phyloP scores from a whole-genome alignment of 2,797 vertebrate genomes.

The Cryptoprocta ferox region DNA sequence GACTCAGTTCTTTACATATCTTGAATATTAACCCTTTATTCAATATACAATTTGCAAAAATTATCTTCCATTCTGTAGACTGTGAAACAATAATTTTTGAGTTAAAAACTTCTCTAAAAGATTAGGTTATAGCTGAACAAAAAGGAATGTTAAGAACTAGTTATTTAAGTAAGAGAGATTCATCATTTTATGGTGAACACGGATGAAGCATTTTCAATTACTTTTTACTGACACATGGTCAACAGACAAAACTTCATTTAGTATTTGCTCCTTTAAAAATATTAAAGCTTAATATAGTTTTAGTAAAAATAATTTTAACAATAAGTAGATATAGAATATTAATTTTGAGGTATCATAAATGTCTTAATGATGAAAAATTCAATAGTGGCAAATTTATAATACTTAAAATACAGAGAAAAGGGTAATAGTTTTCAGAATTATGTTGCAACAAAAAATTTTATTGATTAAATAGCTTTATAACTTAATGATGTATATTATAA shows the following conservation, averaged over 20 bases:
- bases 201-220: background rate
- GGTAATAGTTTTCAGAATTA: background rate
- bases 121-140: background rate
- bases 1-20: background rate
- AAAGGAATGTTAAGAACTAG: background rate
- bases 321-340: background rate
- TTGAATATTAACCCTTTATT: background rate
- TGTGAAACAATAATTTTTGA: background rate
- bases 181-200: background rate
- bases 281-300: background rate
- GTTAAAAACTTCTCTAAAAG: background rate
- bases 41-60: background rate
- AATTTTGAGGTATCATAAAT: background rate
- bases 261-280: background rate
- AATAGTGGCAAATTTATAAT: background rate
- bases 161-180: background rate
- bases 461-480: background rate
- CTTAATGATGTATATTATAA: background rate
- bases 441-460: background rate
- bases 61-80: background rate
- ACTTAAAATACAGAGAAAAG: background rate
- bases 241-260: background rate
- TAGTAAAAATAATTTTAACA: constrained; percentile 15
- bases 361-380: background rate
- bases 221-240: background rate